Evolutionary conservation across 2,113 vertebrate species (phyloP).

Genomic region (Asarcornis scutulata): DNA sequence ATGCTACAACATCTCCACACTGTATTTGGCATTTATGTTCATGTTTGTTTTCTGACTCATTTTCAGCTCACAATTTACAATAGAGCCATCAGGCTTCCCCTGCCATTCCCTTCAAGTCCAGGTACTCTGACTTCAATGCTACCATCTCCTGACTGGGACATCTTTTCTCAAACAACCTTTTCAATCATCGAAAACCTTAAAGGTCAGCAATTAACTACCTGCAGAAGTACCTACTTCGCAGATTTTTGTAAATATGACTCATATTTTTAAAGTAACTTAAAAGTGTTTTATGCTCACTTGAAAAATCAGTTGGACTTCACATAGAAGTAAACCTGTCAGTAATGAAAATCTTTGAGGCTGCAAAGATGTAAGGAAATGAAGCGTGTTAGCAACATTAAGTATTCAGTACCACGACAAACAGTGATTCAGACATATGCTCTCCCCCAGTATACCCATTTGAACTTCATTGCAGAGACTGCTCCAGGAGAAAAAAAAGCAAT

Average conservation of each 20-base stretch:
- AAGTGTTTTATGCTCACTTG: not conserved
- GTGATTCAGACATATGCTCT: not conserved
- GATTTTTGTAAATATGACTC: not conserved
- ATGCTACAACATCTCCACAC: not conserved
- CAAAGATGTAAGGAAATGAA: not conserved
- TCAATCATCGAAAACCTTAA: constrained; percentile 51
- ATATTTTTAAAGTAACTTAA: not conserved
- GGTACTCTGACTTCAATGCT: not conserved
- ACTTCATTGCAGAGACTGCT: not conserved
- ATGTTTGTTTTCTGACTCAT: constrained; percentile 6
- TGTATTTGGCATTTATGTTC: not conserved
- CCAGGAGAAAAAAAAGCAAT: not conserved
- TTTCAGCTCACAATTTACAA: constrained; percentile 77
- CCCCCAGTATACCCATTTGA: not conserved
- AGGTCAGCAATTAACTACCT: constrained; percentile 54
- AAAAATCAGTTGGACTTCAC: not conserved
- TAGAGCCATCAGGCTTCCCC: constrained; percentile 71
- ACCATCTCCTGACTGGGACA: not conserved
- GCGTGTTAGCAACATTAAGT: not conserved
- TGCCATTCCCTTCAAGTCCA: constrained; percentile 73
- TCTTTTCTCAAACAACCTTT: constrained; percentile 35
- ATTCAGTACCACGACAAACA: not conserved
- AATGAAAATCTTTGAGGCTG: not conserved
- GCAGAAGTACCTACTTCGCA: not conserved
- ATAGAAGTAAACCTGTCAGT: not conserved